phyloP scores from a whole-genome alignment of 2,888 invertebrate species.

The Amiota minor region DNA sequence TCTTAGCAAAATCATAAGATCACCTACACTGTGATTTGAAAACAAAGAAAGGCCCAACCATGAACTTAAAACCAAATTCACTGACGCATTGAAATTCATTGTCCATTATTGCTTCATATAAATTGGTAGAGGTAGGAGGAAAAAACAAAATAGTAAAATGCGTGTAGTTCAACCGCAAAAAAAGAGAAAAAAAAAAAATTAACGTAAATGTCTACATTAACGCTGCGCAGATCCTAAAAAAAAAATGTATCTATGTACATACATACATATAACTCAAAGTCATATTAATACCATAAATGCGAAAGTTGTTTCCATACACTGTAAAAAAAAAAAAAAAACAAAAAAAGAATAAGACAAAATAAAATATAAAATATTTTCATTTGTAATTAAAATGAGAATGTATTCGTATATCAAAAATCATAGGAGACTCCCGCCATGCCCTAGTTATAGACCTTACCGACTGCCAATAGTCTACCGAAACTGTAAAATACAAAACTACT shows the following conservation, averaged over 20 bases:
- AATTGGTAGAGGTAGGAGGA: conserved; percentile 41
- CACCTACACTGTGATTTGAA: no score
- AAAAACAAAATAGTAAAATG: no score
- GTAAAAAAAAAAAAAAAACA: neutral
- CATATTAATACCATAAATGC: neutral
- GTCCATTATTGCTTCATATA: conserved; percentile 27
- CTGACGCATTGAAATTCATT: conserved; percentile 53
- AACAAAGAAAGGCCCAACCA: conserved; percentile 17
- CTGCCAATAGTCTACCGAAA: no score
- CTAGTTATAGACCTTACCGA: no score
- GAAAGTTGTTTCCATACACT: neutral
- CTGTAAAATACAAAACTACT: no score
- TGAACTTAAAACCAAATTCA: conserved; percentile 46
- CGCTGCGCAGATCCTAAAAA: neutral
- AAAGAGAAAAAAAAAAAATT: neutral
- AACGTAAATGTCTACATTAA: conserved; percentile 32
- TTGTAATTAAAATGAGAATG: no score
- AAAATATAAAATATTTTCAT: no score
- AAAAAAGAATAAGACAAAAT: no score
- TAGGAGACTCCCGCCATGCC: no score
- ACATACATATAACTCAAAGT: neutral
- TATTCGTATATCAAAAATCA: no score
- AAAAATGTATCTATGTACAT: neutral
- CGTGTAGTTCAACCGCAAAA: neutral
- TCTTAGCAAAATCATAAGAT: no score